phyloP scores from a whole-genome alignment of 1,140 invertebrate genomes.

The Diploscapter pachys region DNA sequence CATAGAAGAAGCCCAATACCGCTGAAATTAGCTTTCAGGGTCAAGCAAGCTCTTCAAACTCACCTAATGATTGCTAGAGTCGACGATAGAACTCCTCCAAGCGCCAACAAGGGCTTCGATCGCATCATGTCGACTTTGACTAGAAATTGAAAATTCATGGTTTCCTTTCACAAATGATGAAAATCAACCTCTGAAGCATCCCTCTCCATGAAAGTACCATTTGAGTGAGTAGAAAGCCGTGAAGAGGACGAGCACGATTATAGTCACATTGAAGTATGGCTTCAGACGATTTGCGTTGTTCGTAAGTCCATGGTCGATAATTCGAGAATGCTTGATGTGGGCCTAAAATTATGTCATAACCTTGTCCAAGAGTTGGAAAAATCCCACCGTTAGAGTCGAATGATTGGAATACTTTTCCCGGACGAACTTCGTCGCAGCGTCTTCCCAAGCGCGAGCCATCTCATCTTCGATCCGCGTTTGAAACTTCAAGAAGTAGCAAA shows the following conservation, averaged over 20 bases:
- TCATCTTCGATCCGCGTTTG: conserved; percentile 48
- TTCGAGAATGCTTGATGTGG: conserved; percentile 57
- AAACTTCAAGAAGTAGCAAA: conserved; percentile 56
- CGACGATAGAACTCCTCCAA: conserved; percentile 76
- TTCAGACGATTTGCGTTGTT: conserved; percentile 55
- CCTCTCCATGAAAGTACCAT: conserved; percentile 46
- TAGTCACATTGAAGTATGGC: conserved; percentile 57
- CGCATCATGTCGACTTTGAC: conserved; percentile 55
- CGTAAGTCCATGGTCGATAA: conserved; percentile 53
- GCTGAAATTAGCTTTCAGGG: conserved; percentile 59
- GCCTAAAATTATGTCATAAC: conserved; percentile 37
- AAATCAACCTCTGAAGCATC: conserved; percentile 16
- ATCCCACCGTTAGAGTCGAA: conserved; percentile 45
- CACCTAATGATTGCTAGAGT: conserved; percentile 74
- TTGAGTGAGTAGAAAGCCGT: conserved; percentile 57
- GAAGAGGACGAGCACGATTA: conserved; percentile 52
- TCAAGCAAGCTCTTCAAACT: not conserved
- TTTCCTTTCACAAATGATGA: conserved; percentile 10
- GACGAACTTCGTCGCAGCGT: conserved; percentile 47
- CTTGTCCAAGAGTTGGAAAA: conserved; percentile 10
- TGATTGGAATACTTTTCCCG: conserved; percentile 45
- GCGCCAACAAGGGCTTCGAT: conserved; percentile 53
- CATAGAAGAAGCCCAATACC: conserved; percentile 88
- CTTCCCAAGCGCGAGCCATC: conserved; percentile 49
- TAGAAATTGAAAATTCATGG: conserved; percentile 17